Conservation (phyloP, 2,888 invertebrate species). For the Kuschelorhynchus macadamiae region DNA sequence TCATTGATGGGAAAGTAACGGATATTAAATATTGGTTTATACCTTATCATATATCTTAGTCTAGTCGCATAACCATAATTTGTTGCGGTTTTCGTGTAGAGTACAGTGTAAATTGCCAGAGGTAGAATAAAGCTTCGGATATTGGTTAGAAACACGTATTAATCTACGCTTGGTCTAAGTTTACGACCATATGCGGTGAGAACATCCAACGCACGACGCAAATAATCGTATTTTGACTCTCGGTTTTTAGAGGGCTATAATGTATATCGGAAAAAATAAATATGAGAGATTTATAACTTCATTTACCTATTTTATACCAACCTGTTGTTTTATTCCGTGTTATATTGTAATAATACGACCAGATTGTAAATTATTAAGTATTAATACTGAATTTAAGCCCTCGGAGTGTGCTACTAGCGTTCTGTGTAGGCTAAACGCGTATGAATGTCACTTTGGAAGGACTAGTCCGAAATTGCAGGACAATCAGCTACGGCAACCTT, state of each 20-base stretch:
- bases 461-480: too few relatives aligned
- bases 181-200: constrained; percentile 10
- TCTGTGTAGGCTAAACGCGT: too few relatives aligned
- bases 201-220: neutral
- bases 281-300: neutral
- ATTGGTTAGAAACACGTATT: constrained; percentile 19
- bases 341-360: neutral
- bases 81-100: constrained; percentile 11
- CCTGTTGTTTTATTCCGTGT: too few relatives aligned
- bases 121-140: constrained; percentile 22
- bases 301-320: too few relatives aligned
- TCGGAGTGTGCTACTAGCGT: too few relatives aligned
- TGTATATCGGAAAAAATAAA: neutral
- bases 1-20: too few relatives aligned
- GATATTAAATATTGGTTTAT: too few relatives aligned
- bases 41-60: too few relatives aligned
- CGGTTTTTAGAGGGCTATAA: neutral
- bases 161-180: constrained; percentile 11
- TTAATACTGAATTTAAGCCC: too few relatives aligned
- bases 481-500: too few relatives aligned
- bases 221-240: constrained; percentile 6
- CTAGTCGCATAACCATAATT: constrained; percentile 4
- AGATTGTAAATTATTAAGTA: neutral
- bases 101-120: constrained; percentile 8
- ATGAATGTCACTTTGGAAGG: too few relatives aligned